phyloP scores from a whole-genome alignment of 2,888 invertebrate species.

The Rhabditophanes sp. region DNA sequence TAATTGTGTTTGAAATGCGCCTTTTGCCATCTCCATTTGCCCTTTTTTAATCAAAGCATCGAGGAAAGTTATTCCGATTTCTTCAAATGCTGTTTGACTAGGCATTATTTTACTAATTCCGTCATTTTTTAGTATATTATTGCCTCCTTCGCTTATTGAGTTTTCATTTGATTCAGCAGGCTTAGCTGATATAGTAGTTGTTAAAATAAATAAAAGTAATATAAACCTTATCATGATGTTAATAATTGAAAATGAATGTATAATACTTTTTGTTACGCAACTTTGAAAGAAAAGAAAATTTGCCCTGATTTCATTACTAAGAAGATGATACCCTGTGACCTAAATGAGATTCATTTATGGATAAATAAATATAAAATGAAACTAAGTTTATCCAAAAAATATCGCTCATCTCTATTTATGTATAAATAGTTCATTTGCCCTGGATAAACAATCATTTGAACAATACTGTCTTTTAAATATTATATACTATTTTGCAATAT shows the following conservation, averaged over 20 bases:
- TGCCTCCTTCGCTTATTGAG: background rate
- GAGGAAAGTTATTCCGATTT: constrained; percentile 10
- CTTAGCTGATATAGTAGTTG: background rate
- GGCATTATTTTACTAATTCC: constrained; percentile 5
- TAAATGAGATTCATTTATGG: too few species aligned
- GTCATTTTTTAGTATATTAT: background rate
- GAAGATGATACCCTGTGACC: too few species aligned
- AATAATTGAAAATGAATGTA: background rate
- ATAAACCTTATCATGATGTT: background rate
- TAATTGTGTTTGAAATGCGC: constrained; percentile 31
- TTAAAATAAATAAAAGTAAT: background rate
- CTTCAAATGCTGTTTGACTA: constrained; percentile 9
- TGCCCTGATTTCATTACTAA: too few species aligned
- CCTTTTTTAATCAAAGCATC: constrained; percentile 35
- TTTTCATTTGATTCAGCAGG: background rate
- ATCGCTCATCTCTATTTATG: too few species aligned
- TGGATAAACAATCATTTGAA: too few species aligned
- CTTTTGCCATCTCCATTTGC: constrained; percentile 36
- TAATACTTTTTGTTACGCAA: too few species aligned
- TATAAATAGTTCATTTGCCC: too few species aligned
- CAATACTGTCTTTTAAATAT: too few species aligned
- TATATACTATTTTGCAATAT: too few species aligned
- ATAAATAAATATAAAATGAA: too few species aligned
- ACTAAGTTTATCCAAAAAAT: too few species aligned
- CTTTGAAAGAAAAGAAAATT: too few species aligned